Percentiles rank a stretch among this genome's conserved stretches.
phyloP scores from a whole-genome alignment of 2,113 vertebrate genomes.

The Argyrosomus japonicus region DNA sequence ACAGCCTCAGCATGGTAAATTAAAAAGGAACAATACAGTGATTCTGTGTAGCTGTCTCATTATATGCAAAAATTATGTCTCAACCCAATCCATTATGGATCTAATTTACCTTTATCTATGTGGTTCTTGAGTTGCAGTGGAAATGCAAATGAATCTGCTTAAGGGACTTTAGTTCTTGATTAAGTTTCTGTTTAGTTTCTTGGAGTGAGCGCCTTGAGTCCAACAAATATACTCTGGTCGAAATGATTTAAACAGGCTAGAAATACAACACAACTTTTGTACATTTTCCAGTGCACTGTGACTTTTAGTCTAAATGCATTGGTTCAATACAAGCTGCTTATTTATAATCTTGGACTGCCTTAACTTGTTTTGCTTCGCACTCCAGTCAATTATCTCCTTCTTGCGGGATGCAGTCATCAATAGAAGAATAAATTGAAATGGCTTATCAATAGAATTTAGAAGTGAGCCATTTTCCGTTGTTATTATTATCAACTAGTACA shows the following conservation, averaged over 20 bases:
- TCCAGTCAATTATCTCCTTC: background rate
- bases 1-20: conserved; percentile 13
- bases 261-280: background rate
- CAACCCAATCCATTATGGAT: conserved; percentile 10
- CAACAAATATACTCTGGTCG: background rate
- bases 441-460: background rate
- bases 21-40: conserved; percentile 7
- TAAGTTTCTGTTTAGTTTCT: background rate
- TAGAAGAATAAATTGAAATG: background rate
- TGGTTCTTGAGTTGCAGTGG: background rate
- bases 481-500: background rate
- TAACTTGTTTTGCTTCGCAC: background rate
- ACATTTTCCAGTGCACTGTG: background rate
- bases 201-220: background rate
- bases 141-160: conserved; percentile 13
- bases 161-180: background rate
- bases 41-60: conserved; percentile 22
- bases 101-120: background rate
- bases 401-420: background rate
- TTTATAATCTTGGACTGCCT: background rate
- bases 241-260: background rate
- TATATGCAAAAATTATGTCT: conserved; percentile 9
- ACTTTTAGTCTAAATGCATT: conserved; percentile 5
- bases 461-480: background rate
- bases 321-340: background rate